Evolutionary conservation across 2,888 invertebrate genomes (phyloP).

Genomic region (Nasonia oneida): DNA sequence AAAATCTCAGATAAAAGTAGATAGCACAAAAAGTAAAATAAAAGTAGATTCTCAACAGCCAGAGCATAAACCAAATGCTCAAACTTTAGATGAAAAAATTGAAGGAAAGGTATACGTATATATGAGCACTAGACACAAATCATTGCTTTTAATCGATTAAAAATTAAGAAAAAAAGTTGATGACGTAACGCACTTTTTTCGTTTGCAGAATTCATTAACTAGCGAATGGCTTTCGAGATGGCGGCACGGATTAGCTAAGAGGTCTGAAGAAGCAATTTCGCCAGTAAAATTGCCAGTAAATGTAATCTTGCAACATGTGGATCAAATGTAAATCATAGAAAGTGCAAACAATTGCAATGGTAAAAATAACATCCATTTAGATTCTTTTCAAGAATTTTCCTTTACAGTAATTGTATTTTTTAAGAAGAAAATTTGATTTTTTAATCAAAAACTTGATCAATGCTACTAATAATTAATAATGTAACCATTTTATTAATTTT

Average conservation of each 20-base stretch:
- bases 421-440: too few species aligned
- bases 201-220: constrained; percentile 16
- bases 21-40: not conserved
- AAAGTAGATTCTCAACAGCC: not conserved
- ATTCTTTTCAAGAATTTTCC: not conserved
- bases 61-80: not conserved
- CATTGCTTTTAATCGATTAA: not conserved
- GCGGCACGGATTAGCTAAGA: constrained; percentile 45
- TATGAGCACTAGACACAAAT: not conserved
- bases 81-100: not conserved
- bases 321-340: not conserved
- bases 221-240: constrained; percentile 64
- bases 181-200: not conserved
- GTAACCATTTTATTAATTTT: too few species aligned
- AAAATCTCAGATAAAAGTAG: not conserved
- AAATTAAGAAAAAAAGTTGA: too few species aligned
- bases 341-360: not conserved
- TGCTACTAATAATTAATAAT: too few species aligned
- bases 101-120: not conserved
- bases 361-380: not conserved
- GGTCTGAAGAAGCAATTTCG: not conserved
- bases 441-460: too few species aligned
- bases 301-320: not conserved
- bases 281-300: not conserved
- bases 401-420: not conserved